A percentile compares a stretch with the other conserved stretches of the same genome.
phyloP scores from a whole-genome alignment of 2,888 invertebrate species.

The Physocephala rufipes region DNA sequence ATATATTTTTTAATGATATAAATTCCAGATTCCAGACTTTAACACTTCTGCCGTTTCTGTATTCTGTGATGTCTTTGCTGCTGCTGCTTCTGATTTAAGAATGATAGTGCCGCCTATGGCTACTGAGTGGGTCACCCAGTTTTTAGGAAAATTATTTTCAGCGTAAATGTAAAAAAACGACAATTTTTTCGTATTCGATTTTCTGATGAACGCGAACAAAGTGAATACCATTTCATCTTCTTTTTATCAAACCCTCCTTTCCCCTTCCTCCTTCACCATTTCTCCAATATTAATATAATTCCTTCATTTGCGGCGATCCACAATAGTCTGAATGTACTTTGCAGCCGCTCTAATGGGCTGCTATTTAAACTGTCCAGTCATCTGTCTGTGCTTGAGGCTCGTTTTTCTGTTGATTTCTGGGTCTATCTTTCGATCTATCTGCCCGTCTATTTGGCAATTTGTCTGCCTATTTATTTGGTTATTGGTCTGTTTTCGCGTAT shows the following conservation, averaged over 20 bases:
- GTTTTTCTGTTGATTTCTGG: neutral
- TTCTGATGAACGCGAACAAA: neutral
- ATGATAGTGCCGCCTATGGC: neutral
- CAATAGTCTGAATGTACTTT: neutral
- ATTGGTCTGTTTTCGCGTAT: no score
- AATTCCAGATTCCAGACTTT: no score
- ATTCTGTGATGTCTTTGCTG: neutral
- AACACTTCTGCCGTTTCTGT: no score
- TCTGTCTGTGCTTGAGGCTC: neutral
- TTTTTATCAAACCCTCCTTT: no score
- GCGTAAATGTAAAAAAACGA: neutral
- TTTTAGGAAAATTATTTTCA: neutral
- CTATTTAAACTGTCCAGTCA: constrained; percentile 1
- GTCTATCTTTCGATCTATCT: no score
- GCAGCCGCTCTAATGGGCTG: neutral
- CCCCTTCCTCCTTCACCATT: no score
- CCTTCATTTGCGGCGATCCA: no score
- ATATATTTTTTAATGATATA: no score
- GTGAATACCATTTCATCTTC: neutral
- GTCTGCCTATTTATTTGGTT: neutral
- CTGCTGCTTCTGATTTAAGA: neutral
- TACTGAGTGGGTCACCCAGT: constrained; percentile 18
- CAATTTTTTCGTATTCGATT: neutral
- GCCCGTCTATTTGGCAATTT: neutral
- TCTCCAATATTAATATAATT: no score